These are phyloP conservation scores for Pogonocichla stellata DNA, from an alignment of 2,113 vertebrate species.

Conservation along the genomic window DNA sequence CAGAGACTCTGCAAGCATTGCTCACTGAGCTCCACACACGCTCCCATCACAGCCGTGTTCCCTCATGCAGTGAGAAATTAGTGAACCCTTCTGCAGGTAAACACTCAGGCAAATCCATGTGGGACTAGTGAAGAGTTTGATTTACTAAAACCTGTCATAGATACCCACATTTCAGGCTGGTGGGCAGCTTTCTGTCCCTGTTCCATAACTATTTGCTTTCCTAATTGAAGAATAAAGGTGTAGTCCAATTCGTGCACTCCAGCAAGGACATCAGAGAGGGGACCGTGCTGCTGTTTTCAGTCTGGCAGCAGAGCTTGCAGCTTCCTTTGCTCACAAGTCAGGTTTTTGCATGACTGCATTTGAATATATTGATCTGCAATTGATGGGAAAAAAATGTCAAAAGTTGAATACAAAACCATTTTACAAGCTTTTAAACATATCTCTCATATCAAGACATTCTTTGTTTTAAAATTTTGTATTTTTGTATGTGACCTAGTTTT, in stretches of 20 bases:
- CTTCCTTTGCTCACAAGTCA: not conserved
- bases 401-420: conserved; percentile 13
- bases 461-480: conserved; percentile 64
- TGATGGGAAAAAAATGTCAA: not conserved
- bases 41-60: not conserved
- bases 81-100: not conserved
- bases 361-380: not conserved
- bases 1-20: fast-evolving
- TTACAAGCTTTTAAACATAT: conserved; percentile 50
- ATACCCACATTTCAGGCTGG: not conserved
- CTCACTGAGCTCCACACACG: fast-evolving
- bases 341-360: conserved; percentile 37
- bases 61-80: fast-evolving
- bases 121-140: not conserved
- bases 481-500: conserved; percentile 62
- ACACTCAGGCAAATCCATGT: not conserved
- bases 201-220: not conserved
- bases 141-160: not conserved
- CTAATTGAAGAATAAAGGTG: not conserved
- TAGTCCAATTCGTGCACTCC: not conserved
- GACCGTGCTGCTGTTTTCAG: not conserved
- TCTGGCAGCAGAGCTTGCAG: not conserved
- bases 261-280: not conserved
- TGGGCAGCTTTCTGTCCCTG: not conserved
- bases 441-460: conserved; percentile 60